Base-by-base conservation (phyloP, 2,797 vertebrate genomes). In the Gallinago solitaria region DNA sequence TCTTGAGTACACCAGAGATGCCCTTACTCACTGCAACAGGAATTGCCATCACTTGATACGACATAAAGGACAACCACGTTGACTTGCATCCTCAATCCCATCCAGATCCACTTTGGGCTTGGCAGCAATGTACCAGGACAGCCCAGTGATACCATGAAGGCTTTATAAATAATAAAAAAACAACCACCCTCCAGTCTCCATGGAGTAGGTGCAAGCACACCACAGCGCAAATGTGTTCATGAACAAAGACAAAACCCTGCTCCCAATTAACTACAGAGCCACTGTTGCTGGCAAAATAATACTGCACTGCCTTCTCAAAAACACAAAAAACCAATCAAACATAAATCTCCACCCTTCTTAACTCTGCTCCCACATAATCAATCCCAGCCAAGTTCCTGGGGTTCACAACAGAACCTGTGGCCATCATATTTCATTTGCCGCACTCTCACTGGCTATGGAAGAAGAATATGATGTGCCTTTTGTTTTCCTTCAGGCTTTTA, bases 191-290 rank as follows among this genome's bases (percentile, higher is more conserved):
- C 51, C 87, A 51, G 68, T 3, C 82, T 64, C 51, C 70, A 37
- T 11, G 32, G 73, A 81, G 82, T 68, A 94, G 95, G 93, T 94
- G 95, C 74, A 64, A 86, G 92, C 76, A 61, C 30, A 88, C 28
- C 69, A 47, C 80, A 69, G 88, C 0, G 23, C 71, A 71, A 85
- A 74, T 77, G 75, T n/a, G 79, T 17, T 91, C 80, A 35, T 1
- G 9, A 90, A 70, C 67, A 63, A 88, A 94, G 90, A 50, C 60
- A 37, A 64, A 89, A 51, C 33, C 74, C 93, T 90, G 95, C 91
- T 96, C 95, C 63, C 81, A 93, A 73, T 94, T 91, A 96, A 90
- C 85, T 75, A 21, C 93, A 87, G 91, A 96, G 94, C 93, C 94
- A 95, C 88, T 90, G 94, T 53, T 95, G 93, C 86, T 94, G 96